These are phyloP conservation scores for Ptiloglossa arizonensis DNA, from an alignment of 1,140 invertebrate genomes.

Conservation along the genomic window DNA sequence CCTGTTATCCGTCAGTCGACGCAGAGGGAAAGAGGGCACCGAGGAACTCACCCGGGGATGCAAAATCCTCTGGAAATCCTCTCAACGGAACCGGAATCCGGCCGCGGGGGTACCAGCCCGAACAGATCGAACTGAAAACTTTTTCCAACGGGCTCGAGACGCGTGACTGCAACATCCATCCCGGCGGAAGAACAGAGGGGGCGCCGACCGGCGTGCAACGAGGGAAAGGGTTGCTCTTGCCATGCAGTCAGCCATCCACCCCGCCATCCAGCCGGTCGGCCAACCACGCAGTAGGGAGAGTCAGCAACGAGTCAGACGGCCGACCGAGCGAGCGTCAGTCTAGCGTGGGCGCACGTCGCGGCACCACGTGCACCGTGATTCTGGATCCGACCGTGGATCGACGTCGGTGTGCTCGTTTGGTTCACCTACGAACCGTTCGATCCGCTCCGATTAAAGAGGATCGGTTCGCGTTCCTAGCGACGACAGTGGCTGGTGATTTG, in stretches of 20 bases:
- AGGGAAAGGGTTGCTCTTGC: constrained; percentile 56
- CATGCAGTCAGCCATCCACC: constrained; percentile 51
- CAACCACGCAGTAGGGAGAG: constrained; percentile 75
- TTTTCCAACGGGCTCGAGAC: constrained; percentile 12
- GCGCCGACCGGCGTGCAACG: constrained; percentile 50
- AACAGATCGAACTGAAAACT: constrained; percentile 23
- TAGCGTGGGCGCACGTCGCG: constrained; percentile 76
- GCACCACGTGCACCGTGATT: constrained; percentile 65
- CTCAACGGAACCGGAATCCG: neutral
- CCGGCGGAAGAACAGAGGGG: constrained; percentile 4
- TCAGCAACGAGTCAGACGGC: constrained; percentile 77
- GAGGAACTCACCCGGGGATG: too few relatives aligned
- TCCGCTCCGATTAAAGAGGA: neutral
- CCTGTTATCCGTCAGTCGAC: neutral
- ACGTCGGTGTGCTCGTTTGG: neutral
- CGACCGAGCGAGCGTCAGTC: constrained; percentile 75
- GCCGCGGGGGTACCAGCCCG: neutral
- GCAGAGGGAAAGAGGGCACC: neutral
- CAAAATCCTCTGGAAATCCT: constrained; percentile 1
- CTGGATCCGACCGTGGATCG: neutral
- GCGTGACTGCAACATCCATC: constrained; percentile 15
- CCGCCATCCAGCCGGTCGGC: constrained; percentile 54
- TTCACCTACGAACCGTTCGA: neutral
- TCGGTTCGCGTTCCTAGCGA: neutral
- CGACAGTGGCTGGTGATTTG: constrained; percentile 27